phyloP scores from a whole-genome alignment of 2,797 vertebrate genomes.

The Hemibagrus guttatus region DNA sequence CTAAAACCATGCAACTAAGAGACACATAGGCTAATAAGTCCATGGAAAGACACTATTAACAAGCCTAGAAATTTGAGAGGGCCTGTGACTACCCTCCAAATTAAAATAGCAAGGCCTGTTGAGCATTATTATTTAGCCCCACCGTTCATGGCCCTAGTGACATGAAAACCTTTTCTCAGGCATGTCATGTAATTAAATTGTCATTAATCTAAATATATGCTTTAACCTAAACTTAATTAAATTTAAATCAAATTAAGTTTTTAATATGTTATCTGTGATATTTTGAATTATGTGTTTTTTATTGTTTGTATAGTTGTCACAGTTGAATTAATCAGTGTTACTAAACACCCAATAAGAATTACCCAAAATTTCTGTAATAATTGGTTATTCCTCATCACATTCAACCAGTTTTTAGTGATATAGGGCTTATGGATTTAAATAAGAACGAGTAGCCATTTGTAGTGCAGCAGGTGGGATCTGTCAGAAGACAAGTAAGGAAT shows the following conservation, averaged over 20 bases:
- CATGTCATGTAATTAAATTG: background rate
- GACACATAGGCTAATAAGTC: background rate
- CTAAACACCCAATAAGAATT: background rate
- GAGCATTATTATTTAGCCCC: background rate
- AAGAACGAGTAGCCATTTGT: background rate
- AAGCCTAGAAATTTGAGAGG: conserved; percentile 5
- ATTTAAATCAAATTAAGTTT: no score
- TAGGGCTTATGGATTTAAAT: background rate
- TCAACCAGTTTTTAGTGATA: background rate
- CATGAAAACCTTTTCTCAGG: background rate
- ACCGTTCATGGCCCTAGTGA: background rate
- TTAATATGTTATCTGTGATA: background rate
- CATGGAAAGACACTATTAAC: background rate
- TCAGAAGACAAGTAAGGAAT: background rate
- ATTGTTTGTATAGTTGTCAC: no score
- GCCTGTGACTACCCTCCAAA: background rate
- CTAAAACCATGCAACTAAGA: no score
- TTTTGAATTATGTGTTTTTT: background rate
- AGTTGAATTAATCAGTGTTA: background rate
- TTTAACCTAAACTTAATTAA: no score
- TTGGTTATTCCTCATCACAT: background rate
- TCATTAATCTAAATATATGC: background rate
- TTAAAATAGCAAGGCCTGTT: conserved; percentile 4
- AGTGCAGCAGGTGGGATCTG: background rate
- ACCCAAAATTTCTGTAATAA: background rate